Evolutionary conservation across 2,888 invertebrate genomes (phyloP).

Genomic region (Xestia rhomboidea): DNA sequence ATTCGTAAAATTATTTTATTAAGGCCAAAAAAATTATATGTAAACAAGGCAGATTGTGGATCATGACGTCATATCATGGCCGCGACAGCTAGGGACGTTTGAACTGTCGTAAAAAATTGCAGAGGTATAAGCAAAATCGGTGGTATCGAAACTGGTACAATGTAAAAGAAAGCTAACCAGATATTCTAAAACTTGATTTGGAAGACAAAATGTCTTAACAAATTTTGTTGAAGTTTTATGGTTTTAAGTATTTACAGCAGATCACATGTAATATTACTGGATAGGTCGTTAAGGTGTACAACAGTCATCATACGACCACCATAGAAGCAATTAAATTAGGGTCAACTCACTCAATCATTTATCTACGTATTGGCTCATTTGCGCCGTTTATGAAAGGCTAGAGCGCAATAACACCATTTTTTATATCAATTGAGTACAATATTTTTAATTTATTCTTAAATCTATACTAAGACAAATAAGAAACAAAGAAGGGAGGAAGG

Average conservation of each 20-base stretch:
- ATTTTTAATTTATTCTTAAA: background rate
- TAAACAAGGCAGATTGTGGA: no score
- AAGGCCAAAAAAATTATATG: no score
- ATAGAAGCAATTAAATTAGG: slow-evolving; percentile 6
- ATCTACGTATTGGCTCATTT: slow-evolving; percentile 1
- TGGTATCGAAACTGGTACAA: slow-evolving; percentile 7
- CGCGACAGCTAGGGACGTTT: no score
- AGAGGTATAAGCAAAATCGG: slow-evolving; percentile 3
- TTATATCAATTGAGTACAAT: background rate
- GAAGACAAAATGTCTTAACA: background rate
- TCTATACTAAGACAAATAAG: background rate
- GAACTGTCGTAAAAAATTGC: no score
- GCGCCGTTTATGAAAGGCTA: background rate
- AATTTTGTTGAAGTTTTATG: background rate
- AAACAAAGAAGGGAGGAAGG: background rate
- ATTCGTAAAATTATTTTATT: no score
- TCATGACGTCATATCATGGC: no score
- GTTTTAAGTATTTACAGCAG: background rate
- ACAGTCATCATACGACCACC: background rate
- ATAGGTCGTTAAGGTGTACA: background rate
- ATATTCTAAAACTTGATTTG: slow-evolving; percentile 11
- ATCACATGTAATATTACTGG: background rate
- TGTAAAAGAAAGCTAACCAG: slow-evolving; percentile 21
- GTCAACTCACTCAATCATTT: slow-evolving; percentile 18
- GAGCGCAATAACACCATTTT: background rate